These are phyloP conservation scores for Pseudomyrmex concolor DNA, from an alignment of 1,140 invertebrate species.

Conservation along the genomic window DNA sequence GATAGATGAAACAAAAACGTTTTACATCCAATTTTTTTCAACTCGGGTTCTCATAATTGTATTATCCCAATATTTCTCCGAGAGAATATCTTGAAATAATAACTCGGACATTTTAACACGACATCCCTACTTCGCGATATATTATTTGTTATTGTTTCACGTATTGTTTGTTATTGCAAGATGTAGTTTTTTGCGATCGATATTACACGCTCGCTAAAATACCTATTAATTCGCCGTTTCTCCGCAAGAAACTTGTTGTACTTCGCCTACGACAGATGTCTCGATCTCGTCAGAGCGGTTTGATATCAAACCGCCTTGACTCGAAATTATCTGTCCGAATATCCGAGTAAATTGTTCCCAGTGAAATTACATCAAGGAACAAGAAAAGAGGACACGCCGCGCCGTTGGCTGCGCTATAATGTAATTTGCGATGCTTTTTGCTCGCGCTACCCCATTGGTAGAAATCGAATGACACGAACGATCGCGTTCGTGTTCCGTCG, in stretches of 20 bases:
- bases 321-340: constrained; percentile 47
- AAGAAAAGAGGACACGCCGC: background rate
- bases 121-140: too few species aligned
- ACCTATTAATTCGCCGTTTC: constrained; percentile 38
- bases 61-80: too few species aligned
- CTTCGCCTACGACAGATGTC: constrained; percentile 7
- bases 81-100: too few species aligned
- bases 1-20: too few species aligned
- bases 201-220: constrained; percentile 18
- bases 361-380: constrained; percentile 37
- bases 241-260: background rate
- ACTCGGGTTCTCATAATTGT: too few species aligned
- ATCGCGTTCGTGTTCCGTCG: constrained; percentile 61
- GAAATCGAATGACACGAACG: constrained; percentile 73
- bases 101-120: too few species aligned
- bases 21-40: too few species aligned
- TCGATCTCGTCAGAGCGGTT: background rate
- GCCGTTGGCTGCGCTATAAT: constrained; percentile 51
- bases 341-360: constrained; percentile 34
- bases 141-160: too few species aligned
- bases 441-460: constrained; percentile 31
- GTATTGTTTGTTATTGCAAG: too few species aligned
- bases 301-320: constrained; percentile 40
- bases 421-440: constrained; percentile 63
- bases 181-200: constrained; percentile 4